A percentile compares a stretch with the other conserved stretches of the same genome.
phyloP scores from a whole-genome alignment of 2,888 invertebrate genomes.

The Parnassius mnemosyne region DNA sequence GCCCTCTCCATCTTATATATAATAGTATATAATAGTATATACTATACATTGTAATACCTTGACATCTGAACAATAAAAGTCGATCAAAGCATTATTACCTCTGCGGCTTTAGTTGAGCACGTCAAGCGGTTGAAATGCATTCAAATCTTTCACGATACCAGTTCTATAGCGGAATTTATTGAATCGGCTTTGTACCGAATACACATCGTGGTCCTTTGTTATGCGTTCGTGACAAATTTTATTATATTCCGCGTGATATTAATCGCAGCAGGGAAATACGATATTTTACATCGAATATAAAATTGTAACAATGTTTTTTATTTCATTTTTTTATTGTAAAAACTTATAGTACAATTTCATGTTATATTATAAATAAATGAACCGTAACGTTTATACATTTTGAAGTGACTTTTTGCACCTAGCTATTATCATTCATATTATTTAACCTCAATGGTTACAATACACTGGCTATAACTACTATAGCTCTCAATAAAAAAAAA shows the following conservation, averaged over 20 bases:
- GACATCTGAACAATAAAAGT: neutral
- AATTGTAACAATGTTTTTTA: neutral
- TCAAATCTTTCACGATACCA: conserved; percentile 61
- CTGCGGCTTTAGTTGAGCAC: conserved; percentile 39
- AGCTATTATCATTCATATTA: no score
- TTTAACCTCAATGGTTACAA: no score
- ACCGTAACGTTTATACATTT: no score
- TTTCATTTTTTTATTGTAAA: neutral
- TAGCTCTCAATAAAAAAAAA: no score
- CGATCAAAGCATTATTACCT: conserved; percentile 1
- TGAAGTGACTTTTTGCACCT: no score
- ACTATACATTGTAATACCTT: no score
- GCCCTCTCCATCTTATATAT: no score
- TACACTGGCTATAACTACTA: no score
- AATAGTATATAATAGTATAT: no score
- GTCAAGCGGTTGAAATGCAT: conserved; percentile 62
- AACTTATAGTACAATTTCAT: neutral
- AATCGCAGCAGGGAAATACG: conserved; percentile 8
- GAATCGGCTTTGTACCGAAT: conserved; percentile 64
- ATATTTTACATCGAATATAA: conserved; percentile 4
- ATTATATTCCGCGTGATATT: conserved; percentile 44
- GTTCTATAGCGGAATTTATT: conserved; percentile 61
- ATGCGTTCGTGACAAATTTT: conserved; percentile 57
- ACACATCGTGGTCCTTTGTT: conserved; percentile 55
- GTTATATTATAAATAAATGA: neutral